Percentiles rank a stretch among this genome's conserved stretches.
phyloP scores from a whole-genome alignment of 2,797 vertebrate species.

The Alfaro cultratus region DNA sequence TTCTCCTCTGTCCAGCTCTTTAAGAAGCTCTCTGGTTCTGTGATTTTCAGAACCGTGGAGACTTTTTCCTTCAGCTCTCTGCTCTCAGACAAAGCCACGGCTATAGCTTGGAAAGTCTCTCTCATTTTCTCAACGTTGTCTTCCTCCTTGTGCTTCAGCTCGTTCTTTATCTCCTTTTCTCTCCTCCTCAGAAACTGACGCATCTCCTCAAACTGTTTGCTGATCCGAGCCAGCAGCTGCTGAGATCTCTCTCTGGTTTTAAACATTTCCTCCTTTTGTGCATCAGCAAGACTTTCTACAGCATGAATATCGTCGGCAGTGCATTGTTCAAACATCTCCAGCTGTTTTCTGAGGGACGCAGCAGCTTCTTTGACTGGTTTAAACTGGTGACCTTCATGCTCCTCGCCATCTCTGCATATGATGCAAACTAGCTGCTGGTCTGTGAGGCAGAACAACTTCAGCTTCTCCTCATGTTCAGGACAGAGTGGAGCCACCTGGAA shows the following conservation, averaged over 20 bases:
- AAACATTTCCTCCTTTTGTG: conserved; percentile 55
- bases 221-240: conserved; percentile 34
- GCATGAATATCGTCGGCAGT: conserved; percentile 29
- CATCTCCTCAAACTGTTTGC: conserved; percentile 43
- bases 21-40: conserved; percentile 24
- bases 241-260: conserved; percentile 47
- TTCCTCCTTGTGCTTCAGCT: conserved; percentile 30
- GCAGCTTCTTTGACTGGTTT: conserved; percentile 69
- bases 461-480: conserved; percentile 69
- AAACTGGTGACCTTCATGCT: conserved; percentile 67
- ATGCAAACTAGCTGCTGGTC: conserved; percentile 69
- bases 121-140: conserved; percentile 33
- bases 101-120: background rate
- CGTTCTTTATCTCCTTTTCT: conserved; percentile 34
- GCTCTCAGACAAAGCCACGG: conserved; percentile 19
- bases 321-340: conserved; percentile 22
- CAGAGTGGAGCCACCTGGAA: conserved; percentile 12
- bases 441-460: conserved; percentile 75
- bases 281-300: conserved; percentile 31
- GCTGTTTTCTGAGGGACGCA: conserved; percentile 41
- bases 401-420: conserved; percentile 63
- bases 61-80: conserved; percentile 19
- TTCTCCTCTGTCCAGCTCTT: conserved; percentile 31
- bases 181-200: conserved; percentile 37
- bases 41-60: conserved; percentile 16